Evolutionary conservation across 2,113 vertebrate genomes (phyloP).

Genomic region (Hippocampus comes): DNA sequence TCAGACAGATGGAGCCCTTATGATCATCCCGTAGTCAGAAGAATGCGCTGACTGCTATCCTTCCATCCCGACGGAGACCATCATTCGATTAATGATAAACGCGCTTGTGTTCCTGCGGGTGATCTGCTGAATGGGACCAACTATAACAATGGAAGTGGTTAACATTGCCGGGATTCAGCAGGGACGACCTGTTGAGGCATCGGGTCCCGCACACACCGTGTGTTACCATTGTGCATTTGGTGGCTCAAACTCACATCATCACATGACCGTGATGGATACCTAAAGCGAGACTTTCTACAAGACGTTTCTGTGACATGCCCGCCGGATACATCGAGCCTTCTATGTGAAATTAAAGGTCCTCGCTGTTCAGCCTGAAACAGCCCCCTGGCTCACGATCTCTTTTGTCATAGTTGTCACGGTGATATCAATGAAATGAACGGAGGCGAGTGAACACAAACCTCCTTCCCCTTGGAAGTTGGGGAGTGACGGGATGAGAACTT

Average conservation of each 20-base stretch:
- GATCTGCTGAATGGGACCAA: not conserved
- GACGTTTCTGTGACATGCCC: not conserved
- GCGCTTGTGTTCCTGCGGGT: conserved; percentile 25
- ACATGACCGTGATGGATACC: too few species aligned
- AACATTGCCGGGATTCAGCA: conserved; percentile 26
- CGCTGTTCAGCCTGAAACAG: not conserved
- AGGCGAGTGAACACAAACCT: conserved; percentile 58
- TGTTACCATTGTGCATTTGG: not conserved
- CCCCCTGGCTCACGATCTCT: not conserved
- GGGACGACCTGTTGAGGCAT: conserved; percentile 11
- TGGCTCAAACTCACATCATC: too few species aligned
- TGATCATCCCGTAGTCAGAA: conserved; percentile 25
- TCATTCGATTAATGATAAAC: conserved; percentile 66
- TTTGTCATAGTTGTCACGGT: not conserved
- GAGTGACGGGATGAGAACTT: conserved; percentile 81
- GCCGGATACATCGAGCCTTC: not conserved
- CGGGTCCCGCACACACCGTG: not conserved
- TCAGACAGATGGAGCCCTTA: conserved; percentile 15
- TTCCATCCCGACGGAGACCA: conserved; percentile 24
- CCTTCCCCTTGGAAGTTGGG: conserved; percentile 81
- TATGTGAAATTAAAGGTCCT: not conserved
- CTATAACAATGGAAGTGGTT: conserved; percentile 9
- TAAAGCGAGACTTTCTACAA: too few species aligned
- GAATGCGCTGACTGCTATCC: conserved; percentile 58
- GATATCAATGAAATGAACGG: not conserved